Conservation (phyloP, 2,888 invertebrate genomes). For the Agrochola macilenta region DNA sequence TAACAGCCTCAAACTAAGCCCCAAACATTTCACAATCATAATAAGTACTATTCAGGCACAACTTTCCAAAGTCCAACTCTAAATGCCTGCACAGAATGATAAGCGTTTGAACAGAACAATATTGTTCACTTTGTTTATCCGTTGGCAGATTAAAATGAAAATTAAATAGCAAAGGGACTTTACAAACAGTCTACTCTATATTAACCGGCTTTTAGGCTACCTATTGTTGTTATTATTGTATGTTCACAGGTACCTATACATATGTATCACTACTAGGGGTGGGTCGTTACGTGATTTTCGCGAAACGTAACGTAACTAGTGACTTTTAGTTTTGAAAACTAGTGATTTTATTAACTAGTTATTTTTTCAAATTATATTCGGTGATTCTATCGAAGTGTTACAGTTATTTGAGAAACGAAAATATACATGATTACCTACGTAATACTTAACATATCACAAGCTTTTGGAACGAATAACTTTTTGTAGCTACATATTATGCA, state of each 20-base stretch:
- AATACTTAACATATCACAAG: too few species aligned
- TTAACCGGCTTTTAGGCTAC: slow-evolving; percentile 26
- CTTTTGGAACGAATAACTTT: too few species aligned
- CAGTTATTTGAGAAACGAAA: too few species aligned
- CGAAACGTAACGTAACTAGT: too few species aligned
- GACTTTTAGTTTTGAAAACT: too few species aligned
- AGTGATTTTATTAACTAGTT: too few species aligned
- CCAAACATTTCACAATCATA: slow-evolving; percentile 27
- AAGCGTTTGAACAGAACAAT: slow-evolving; percentile 52
- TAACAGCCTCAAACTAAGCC: slow-evolving; percentile 9
- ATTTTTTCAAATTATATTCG: too few species aligned
- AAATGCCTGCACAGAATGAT: slow-evolving; percentile 46
- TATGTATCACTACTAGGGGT: too few species aligned
- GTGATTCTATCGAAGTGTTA: too few species aligned
- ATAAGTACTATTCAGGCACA: slow-evolving; percentile 41
- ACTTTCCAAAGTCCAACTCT: slow-evolving; percentile 43
- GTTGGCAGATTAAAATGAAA: slow-evolving; percentile 53
- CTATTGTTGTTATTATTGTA: slow-evolving; percentile 26
- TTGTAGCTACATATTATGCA: too few species aligned
- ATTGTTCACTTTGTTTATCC: slow-evolving; percentile 49
- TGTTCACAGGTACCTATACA: not conserved
- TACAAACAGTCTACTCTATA: slow-evolving; percentile 33
- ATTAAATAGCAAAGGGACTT: slow-evolving; percentile 38
- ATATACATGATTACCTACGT: too few species aligned
- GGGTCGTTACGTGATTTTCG: too few species aligned